These are phyloP conservation scores for Callithrix jacchus DNA, from an alignment of 2,113 vertebrate species.

Conservation along the genomic window DNA sequence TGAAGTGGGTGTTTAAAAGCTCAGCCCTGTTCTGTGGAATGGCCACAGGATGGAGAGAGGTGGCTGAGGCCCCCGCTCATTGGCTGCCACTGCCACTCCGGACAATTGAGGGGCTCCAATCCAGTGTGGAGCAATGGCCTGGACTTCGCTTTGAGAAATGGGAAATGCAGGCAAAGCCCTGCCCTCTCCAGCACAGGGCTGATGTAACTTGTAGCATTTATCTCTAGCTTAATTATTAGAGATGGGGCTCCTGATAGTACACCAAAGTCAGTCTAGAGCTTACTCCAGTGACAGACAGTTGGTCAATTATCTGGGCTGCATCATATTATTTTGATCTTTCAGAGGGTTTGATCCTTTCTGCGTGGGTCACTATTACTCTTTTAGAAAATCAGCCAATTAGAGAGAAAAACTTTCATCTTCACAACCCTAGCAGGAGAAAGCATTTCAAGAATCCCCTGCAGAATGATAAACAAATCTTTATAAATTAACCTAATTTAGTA, in stretches of 20 bases:
- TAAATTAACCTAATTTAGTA: not conserved
- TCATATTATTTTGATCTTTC: not conserved
- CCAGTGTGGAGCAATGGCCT: fast-evolving
- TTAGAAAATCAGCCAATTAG: not conserved
- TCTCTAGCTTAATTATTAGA: not conserved
- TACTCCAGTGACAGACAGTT: not conserved
- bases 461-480: not conserved
- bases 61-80: not conserved
- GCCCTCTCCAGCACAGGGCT: not conserved
- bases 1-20: slow-evolving; percentile 59
- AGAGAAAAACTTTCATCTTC: not conserved
- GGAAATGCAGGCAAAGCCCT: not conserved
- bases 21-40: slow-evolving; percentile 51
- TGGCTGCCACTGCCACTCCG: not conserved
- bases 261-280: not conserved
- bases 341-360: not conserved
- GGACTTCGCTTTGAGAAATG: not conserved
- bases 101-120: not conserved
- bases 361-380: not conserved
- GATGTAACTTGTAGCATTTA: not conserved
- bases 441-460: not conserved
- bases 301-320: not conserved
- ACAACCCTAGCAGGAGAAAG: not conserved
- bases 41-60: slow-evolving; percentile 37
- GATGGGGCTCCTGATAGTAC: not conserved